A percentile compares a stretch with the other conserved stretches of the same genome.
These are phyloP conservation scores for Strigops habroptila DNA, from an alignment of 2,113 vertebrate genomes.

Conservation along the genomic window DNA sequence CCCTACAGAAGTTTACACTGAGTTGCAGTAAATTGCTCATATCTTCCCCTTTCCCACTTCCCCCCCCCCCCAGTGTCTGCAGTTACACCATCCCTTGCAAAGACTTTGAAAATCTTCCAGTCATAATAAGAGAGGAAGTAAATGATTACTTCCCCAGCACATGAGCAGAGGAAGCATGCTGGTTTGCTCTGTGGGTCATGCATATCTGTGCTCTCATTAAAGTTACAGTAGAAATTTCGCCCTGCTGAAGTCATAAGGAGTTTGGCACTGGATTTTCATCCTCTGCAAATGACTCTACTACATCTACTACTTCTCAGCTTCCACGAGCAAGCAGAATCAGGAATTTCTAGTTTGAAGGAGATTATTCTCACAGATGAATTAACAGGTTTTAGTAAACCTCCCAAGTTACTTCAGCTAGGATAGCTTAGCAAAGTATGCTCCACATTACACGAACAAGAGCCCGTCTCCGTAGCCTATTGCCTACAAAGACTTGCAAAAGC, in stretches of 20 bases:
- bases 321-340: background rate
- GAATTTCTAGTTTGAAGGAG: background rate
- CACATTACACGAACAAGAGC: background rate
- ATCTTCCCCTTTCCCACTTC: background rate
- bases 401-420: background rate
- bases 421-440: background rate
- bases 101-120: background rate
- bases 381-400: background rate
- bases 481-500: background rate
- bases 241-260: background rate
- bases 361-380: background rate
- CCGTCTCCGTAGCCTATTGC: background rate
- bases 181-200: background rate
- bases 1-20: background rate
- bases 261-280: background rate
- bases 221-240: background rate
- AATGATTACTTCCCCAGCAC: background rate
- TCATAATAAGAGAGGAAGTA: background rate
- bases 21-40: background rate
- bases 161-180: background rate
- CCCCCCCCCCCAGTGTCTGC: background rate
- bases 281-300: background rate
- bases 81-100: background rate
- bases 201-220: background rate
- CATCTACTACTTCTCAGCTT: background rate